A percentile compares a stretch with the other conserved stretches of the same genome.
These are phyloP conservation scores for Lepidostoma basale DNA, from an alignment of 1,140 invertebrate species.

Conservation along the genomic window DNA sequence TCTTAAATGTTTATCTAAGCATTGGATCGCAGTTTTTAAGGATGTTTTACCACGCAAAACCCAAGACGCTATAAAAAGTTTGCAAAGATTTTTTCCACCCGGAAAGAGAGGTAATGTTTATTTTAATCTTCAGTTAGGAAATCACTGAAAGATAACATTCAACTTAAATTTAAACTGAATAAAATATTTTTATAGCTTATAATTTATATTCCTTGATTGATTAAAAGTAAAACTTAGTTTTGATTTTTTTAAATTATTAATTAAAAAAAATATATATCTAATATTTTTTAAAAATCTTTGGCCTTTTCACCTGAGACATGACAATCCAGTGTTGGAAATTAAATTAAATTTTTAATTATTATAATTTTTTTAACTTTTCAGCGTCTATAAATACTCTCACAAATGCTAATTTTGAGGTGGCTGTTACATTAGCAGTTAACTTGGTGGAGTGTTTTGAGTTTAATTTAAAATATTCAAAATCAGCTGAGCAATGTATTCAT, in stretches of 20 bases:
- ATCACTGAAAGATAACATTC: not conserved
- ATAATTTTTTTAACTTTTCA: not conserved
- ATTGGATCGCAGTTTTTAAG: slow-evolving; percentile 40
- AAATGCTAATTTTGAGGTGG: not conserved
- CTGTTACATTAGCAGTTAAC: not conserved
- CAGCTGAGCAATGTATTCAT: not conserved
- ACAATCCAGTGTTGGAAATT: not conserved
- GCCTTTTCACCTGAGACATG: not conserved
- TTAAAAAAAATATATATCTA: not conserved
- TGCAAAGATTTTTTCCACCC: slow-evolving; percentile 10
- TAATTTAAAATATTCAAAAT: not conserved
- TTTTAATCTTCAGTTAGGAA: not conserved
- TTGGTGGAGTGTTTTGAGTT: slow-evolving; percentile 9
- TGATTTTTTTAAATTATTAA: not conserved
- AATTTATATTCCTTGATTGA: not conserved
- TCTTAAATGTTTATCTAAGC: slow-evolving; percentile 36
- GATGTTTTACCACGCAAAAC: slow-evolving; percentile 13
- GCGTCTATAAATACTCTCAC: not conserved
- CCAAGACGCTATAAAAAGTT: slow-evolving; percentile 1
- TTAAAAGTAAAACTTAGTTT: not conserved
- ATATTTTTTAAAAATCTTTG: not conserved
- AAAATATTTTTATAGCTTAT: not conserved
- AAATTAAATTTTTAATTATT: not conserved
- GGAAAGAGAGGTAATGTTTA: not conserved
- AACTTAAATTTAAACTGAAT: not conserved